Evolutionary conservation across 2,113 vertebrate genomes (phyloP).

Genomic region (Cryptoleucopteryx plumbea): DNA sequence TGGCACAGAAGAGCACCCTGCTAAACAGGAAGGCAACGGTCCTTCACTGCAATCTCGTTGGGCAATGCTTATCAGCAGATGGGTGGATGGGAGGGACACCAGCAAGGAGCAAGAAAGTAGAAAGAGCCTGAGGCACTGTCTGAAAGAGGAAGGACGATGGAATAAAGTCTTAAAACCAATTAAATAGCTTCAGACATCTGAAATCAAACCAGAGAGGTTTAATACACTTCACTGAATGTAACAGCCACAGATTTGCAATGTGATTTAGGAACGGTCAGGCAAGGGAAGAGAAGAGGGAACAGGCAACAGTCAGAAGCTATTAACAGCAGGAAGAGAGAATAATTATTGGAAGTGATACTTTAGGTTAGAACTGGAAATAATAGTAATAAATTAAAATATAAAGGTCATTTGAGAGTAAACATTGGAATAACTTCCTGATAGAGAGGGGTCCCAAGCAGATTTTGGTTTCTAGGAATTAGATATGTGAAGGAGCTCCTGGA

Average conservation of each 20-base stretch:
- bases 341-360: not conserved
- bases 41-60: not conserved
- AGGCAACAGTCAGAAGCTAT: not conserved
- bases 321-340: not conserved
- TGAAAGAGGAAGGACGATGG: not conserved
- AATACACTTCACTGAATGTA: not conserved
- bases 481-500: not conserved
- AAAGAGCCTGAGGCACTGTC: not conserved
- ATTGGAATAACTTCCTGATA: not conserved
- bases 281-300: not conserved
- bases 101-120: not conserved
- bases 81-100: not conserved
- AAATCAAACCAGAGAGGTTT: not conserved
- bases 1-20: not conserved
- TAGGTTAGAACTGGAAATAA: not conserved
- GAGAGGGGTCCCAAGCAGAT: not conserved
- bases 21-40: not conserved
- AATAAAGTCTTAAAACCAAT: not conserved
- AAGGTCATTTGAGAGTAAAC: not conserved
- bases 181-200: not conserved
- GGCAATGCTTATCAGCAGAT: not conserved
- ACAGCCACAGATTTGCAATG: not conserved
- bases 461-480: not conserved
- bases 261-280: not conserved
- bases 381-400: not conserved